Evolutionary conservation across 2,113 vertebrate genomes (phyloP).

Genomic region (Xiphophorus couchianus): DNA sequence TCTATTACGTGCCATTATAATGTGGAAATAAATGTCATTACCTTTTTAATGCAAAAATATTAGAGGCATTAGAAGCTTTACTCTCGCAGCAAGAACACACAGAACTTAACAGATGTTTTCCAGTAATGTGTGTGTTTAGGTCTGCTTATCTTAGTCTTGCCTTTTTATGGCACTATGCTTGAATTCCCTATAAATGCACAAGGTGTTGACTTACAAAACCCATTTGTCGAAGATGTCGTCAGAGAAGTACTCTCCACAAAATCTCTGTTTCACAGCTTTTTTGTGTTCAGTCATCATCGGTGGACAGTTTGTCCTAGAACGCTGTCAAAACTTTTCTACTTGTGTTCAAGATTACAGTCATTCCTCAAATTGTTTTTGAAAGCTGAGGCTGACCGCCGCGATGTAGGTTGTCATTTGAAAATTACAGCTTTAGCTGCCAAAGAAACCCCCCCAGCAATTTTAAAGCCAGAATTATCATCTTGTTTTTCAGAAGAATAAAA

Average conservation of each 20-base stretch:
- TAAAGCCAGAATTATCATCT: not conserved
- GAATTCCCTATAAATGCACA: slow-evolving; percentile 6
- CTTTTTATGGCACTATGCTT: slow-evolving; percentile 2
- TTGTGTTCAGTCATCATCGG: not conserved
- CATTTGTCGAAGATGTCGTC: not conserved
- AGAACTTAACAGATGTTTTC: not conserved
- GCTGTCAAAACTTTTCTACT: not conserved
- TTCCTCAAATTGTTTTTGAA: not conserved
- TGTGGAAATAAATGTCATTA: not conserved
- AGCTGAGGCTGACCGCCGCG: not conserved
- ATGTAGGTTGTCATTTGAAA: not conserved
- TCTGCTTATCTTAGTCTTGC: not conserved
- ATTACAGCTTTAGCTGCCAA: not conserved
- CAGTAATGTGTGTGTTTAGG: slow-evolving; percentile 2
- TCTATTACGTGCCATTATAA: not conserved
- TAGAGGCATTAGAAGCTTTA: not conserved
- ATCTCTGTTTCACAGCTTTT: not conserved
- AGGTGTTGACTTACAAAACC: slow-evolving; percentile 1
- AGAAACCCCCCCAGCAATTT: not conserved
- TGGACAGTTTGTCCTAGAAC: not conserved
- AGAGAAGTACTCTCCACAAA: not conserved
- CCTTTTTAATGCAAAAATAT: not conserved
- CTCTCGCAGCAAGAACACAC: not conserved
- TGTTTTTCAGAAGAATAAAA: not conserved
- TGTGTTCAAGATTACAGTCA: not conserved